Conservation (phyloP, 2,113 vertebrate genomes). For the Nannobrachium achirus region DNA sequence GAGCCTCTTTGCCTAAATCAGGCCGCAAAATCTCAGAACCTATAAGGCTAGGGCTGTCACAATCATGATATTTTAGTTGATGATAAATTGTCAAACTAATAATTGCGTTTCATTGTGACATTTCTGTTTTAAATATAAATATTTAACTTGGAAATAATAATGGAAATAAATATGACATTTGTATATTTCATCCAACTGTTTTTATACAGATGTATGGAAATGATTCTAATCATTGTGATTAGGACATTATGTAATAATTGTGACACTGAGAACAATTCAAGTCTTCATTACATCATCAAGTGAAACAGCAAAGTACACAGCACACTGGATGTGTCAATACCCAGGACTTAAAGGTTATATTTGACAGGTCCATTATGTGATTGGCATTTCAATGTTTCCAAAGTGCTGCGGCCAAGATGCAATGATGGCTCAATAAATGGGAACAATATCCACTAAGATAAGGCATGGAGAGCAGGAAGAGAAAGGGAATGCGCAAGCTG, state of each 20-base stretch:
- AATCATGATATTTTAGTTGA: no score
- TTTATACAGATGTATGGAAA: no score
- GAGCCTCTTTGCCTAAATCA: conserved; percentile 2
- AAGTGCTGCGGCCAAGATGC: not conserved
- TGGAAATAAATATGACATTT: no score
- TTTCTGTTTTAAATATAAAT: no score
- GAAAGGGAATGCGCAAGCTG: not conserved
- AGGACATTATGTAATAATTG: no score
- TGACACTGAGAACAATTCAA: not conserved
- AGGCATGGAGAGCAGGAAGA: conserved; percentile 52
- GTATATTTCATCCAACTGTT: no score
- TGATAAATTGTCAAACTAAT: no score
- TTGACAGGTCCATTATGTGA: not conserved
- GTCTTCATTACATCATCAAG: not conserved
- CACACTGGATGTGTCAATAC: not conserved
- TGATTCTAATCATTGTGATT: no score
- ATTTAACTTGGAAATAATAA: no score
- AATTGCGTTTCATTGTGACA: no score
- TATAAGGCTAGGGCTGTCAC: no score
- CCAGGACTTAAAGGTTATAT: not conserved
- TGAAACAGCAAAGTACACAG: not conserved
- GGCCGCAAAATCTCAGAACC: no score
- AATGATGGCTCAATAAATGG: not conserved
- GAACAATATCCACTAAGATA: conserved; percentile 21
- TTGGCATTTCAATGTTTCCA: not conserved